Evolutionary conservation across 2,113 vertebrate genomes (phyloP), one percentile per base, ranked within the genome.

Genomic region (Synodontis membranacea): DNA sequence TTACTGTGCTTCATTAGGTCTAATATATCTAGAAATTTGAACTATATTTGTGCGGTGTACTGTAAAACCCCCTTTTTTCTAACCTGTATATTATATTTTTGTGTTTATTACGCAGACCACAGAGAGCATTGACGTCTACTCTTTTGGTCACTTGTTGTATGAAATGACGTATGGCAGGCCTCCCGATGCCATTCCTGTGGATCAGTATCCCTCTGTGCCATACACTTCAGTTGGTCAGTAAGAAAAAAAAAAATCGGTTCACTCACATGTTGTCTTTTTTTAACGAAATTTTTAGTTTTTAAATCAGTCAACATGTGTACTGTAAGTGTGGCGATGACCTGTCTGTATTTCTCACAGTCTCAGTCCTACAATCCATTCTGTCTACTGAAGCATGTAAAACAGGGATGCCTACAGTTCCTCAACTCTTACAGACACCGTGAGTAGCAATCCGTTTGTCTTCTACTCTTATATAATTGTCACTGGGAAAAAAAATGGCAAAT

Each of bases 141-240:
- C 96, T 89, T 99, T 99, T 85, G 98, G 98, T 78, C 96, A 98
- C 89, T 95, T 99, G 92, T 92, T 99, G 3, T 99, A 97, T 86
- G 98, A 99, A 95, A 99, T 99, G 96, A 96, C 96, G 0, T 99
- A 98, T 0, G 98, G 98, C 39, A 95, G 94, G 54, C 97, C 97
- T 0, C 97, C 97, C 0, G 97, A 98, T 89, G 90, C 90, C 0
- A 91, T 98, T 72, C 97, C 98, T 7, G 91, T 98, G 1, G 97
- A 98, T 83, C 94, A 92, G 76, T 98, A 95, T 87, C 96, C 97
- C 25, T 92, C 95, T 42, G 95, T 94, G 21, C 96, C 97, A 0
- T 96, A 95, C 84, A 87, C 94, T 37, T 91, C 95, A 88, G 95
- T 99, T 87, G 97, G 98, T 99, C 88, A 92, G 97, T 97, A 34